phyloP scores from a whole-genome alignment of 1,140 invertebrate genomes.

The Chrysomallon squamiferum region DNA sequence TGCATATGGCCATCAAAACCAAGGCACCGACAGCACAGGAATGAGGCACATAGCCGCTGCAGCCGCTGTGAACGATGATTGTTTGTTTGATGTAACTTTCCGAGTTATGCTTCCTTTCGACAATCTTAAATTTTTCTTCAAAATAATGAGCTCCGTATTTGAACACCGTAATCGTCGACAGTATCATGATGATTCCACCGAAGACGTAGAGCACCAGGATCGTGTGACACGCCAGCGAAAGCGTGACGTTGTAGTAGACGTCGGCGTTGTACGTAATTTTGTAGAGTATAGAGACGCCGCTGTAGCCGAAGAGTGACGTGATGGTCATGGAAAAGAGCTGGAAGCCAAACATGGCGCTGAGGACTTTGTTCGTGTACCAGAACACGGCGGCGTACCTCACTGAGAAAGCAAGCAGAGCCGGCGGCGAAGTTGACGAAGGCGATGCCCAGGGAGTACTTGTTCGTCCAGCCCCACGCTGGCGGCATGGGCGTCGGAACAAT shows the following conservation, averaged over 20 bases:
- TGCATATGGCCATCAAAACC: slow-evolving; percentile 36
- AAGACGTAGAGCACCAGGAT: slow-evolving; percentile 36
- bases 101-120: slow-evolving; percentile 35
- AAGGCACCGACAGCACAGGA: slow-evolving; percentile 41
- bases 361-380: slow-evolving; percentile 51
- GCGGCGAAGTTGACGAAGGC: slow-evolving; percentile 47
- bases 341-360: slow-evolving; percentile 43
- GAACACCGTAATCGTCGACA: slow-evolving; percentile 46
- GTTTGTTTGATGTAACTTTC: slow-evolving; percentile 36
- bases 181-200: slow-evolving; percentile 32
- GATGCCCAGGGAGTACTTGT: slow-evolving; percentile 26
- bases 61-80: slow-evolving; percentile 32
- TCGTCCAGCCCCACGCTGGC: slow-evolving; percentile 17
- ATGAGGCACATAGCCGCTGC: slow-evolving; percentile 48
- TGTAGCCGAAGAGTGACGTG: slow-evolving; percentile 38
- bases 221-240: slow-evolving; percentile 21
- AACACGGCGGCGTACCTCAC: slow-evolving; percentile 50
- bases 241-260: slow-evolving; percentile 25
- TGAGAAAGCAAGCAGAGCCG: slow-evolving; percentile 36
- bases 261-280: slow-evolving; percentile 38
- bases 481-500: slow-evolving; percentile 24
- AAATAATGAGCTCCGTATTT: slow-evolving; percentile 49
- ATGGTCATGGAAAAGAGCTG: slow-evolving; percentile 40
- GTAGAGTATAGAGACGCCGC: slow-evolving; percentile 40
- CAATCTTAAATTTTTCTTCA: slow-evolving; percentile 39